phyloP scores from a whole-genome alignment of 2,888 invertebrate species.

The Rotaria sp. region DNA sequence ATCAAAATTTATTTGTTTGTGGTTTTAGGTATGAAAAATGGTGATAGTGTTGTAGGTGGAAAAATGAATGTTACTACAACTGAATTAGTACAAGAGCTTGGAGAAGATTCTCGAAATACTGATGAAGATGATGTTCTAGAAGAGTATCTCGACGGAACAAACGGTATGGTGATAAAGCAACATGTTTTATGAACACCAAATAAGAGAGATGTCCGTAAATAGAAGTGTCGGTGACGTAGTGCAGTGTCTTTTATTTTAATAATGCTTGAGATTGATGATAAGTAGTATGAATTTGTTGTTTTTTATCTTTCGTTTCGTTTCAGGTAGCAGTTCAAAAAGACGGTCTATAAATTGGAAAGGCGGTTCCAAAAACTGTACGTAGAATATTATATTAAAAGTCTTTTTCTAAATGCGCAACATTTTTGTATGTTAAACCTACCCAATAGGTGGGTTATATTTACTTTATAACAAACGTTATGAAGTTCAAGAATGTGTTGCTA shows the following conservation, averaged over 20 bases:
- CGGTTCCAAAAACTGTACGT: not conserved
- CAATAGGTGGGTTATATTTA: not conserved
- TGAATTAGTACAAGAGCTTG: not conserved
- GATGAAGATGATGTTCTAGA: not conserved
- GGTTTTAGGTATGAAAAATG: too few species aligned
- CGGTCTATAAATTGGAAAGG: not conserved
- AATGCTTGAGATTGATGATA: too few species aligned
- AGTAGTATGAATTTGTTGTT: too few species aligned
- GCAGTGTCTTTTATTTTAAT: too few species aligned
- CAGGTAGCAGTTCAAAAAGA: not conserved
- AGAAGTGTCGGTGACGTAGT: too few species aligned
- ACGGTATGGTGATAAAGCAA: too few species aligned
- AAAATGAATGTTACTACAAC: too few species aligned
- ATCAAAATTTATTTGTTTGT: too few species aligned
- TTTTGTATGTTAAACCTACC: fast-evolving
- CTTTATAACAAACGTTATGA: not conserved
- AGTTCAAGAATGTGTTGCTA: not conserved
- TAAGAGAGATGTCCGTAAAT: too few species aligned
- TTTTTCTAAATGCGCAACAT: not conserved
- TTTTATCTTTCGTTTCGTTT: not conserved
- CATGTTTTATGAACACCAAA: too few species aligned
- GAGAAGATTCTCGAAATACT: not conserved
- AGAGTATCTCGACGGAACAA: too few species aligned
- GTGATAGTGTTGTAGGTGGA: too few species aligned
- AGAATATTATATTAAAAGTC: not conserved